A percentile compares a stretch with the other conserved stretches of the same genome.
Conservation (phyloP, 2,797 vertebrate species). For the Sebastiscus tertius region DNA sequence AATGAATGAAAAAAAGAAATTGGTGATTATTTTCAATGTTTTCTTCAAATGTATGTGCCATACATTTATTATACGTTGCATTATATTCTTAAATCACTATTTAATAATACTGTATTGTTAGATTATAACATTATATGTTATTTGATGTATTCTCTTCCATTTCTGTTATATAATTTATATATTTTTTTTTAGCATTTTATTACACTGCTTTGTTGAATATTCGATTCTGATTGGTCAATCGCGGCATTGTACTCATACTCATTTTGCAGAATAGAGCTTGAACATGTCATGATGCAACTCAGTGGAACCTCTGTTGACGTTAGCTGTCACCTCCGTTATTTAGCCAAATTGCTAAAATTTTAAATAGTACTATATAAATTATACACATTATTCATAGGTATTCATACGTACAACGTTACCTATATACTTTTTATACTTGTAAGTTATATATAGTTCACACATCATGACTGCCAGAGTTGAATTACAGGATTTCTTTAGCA, state of each 20-base stretch:
- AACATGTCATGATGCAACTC: no score
- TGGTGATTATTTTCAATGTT: not conserved
- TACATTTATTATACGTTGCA: not conserved
- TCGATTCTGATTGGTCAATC: no score
- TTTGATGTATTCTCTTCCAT: not conserved
- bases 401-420: no score
- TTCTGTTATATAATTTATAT: not conserved
- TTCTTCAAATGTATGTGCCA: not conserved
- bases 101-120: not conserved
- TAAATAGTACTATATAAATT: no score
- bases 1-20: not conserved
- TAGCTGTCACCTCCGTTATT: no score
- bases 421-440: not conserved
- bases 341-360: no score
- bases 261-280: no score
- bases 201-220: not conserved
- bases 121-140: not conserved
- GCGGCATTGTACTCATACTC: no score
- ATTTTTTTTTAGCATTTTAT: not conserved
- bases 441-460: not conserved
- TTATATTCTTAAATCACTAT: not conserved
- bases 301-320: no score
- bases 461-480: not conserved
- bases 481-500: not conserved
- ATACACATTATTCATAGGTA: not conserved